A percentile compares a stretch with the other conserved stretches of the same genome.
Conservation (phyloP, 1,140 invertebrate species). For the Cardiocondyla obscurior region DNA sequence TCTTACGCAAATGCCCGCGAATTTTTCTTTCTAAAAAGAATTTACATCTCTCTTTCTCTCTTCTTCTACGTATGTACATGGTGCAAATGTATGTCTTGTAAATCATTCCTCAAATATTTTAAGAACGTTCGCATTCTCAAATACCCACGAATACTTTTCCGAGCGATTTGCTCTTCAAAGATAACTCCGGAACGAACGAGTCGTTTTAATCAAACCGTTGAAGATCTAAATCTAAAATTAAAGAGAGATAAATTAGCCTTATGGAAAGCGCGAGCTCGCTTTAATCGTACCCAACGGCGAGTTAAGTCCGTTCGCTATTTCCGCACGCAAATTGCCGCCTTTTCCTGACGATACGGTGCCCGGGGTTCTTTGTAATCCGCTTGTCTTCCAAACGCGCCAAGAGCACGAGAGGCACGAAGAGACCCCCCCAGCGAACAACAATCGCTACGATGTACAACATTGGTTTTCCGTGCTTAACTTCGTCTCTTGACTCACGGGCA, state of each 20-base stretch:
- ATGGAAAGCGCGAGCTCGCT: slow-evolving; percentile 8
- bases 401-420: background rate
- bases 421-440: background rate
- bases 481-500: background rate
- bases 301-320: slow-evolving; percentile 18
- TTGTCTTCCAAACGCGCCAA: background rate
- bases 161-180: background rate
- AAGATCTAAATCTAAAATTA: slow-evolving; percentile 18
- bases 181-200: background rate
- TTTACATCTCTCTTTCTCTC: background rate
- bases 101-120: slow-evolving; percentile 13
- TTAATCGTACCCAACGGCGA: slow-evolving; percentile 13
- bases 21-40: slow-evolving; percentile 19
- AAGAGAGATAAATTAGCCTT: slow-evolving; percentile 26
- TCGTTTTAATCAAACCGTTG: background rate
- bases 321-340: slow-evolving; percentile 36
- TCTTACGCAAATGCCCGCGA: slow-evolving; percentile 13
- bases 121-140: background rate
- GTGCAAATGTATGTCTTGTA: background rate
- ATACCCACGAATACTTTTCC: background rate
- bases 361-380: slow-evolving; percentile 3
- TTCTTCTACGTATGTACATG: background rate
- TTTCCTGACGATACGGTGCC: slow-evolving; percentile 29
- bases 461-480: slow-evolving; percentile 23
- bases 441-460: background rate